Conservation (phyloP, 2,797 vertebrate genomes). For the Bradypodion pumilum region DNA sequence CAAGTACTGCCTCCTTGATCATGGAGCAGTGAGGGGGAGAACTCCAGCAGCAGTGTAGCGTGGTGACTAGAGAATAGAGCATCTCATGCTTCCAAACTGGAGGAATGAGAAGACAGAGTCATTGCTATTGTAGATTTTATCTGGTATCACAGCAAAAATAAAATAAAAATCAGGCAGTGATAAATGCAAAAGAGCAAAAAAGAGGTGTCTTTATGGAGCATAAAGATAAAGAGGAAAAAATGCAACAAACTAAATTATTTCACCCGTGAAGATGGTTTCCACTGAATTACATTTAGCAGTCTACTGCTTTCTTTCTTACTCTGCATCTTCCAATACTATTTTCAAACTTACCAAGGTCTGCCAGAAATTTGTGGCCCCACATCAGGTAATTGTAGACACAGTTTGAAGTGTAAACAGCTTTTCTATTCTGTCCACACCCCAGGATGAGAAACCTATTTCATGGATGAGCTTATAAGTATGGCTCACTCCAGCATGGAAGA, state of each 20-base stretch:
- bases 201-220: too few species aligned
- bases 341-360: not conserved
- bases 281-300: not conserved
- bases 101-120: not conserved
- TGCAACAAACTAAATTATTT: not conserved
- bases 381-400: conserved; percentile 33
- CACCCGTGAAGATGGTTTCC: not conserved
- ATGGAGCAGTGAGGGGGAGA: not conserved
- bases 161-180: too few species aligned
- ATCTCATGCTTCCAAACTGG: not conserved
- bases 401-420: conserved; percentile 55
- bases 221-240: too few species aligned
- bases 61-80: too few species aligned
- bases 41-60: not conserved
- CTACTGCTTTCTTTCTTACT: not conserved
- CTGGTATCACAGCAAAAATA: not conserved
- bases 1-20: too few species aligned
- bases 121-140: not conserved
- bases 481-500: conserved; percentile 49
- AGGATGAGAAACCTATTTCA: conserved; percentile 55
- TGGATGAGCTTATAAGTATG: conserved; percentile 52
- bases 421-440: conserved; percentile 58
- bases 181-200: not conserved
- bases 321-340: not conserved
- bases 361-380: too few species aligned